phyloP scores from a whole-genome alignment of 2,888 invertebrate genomes.

The Acleris laterana region DNA sequence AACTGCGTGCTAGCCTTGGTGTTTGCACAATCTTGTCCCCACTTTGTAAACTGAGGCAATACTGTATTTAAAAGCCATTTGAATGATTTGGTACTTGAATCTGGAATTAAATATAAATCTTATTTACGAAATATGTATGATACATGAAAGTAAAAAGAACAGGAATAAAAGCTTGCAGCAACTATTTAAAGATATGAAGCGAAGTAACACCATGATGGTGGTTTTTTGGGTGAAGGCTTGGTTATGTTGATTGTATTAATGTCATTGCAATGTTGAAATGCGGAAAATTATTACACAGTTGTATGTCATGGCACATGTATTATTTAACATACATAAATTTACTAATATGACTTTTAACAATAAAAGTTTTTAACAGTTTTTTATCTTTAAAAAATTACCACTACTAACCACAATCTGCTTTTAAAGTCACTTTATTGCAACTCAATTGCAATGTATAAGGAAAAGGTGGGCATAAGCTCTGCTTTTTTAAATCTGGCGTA shows the following conservation, averaged over 20 bases:
- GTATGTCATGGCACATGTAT: too few relatives aligned
- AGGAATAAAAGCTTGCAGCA: too few relatives aligned
- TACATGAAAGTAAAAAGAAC: not conserved
- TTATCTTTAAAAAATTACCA: slow-evolving; percentile 11
- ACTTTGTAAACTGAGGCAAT: slow-evolving; percentile 85
- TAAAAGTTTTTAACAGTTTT: too few relatives aligned
- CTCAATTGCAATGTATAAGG: slow-evolving; percentile 73
- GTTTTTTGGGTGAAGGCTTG: too few relatives aligned
- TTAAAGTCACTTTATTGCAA: slow-evolving; percentile 64
- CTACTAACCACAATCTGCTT: slow-evolving; percentile 66
- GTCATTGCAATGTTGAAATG: too few relatives aligned
- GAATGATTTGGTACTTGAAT: slow-evolving; percentile 54
- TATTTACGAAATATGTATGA: slow-evolving; percentile 9
- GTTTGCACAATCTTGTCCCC: slow-evolving; percentile 78
- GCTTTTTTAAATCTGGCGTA: slow-evolving; percentile 58
- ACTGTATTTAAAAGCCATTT: slow-evolving; percentile 84
- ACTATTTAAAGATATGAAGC: too few relatives aligned
- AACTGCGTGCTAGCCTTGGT: slow-evolving; percentile 45
- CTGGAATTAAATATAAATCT: slow-evolving; percentile 49
- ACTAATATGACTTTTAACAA: too few relatives aligned
- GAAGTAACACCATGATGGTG: too few relatives aligned
- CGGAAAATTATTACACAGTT: too few relatives aligned
- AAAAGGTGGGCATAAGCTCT: slow-evolving; percentile 75
- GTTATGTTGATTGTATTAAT: too few relatives aligned
- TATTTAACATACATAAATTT: too few relatives aligned